phyloP scores from a whole-genome alignment of 2,888 invertebrate species.

The Hylaea fasciaria region DNA sequence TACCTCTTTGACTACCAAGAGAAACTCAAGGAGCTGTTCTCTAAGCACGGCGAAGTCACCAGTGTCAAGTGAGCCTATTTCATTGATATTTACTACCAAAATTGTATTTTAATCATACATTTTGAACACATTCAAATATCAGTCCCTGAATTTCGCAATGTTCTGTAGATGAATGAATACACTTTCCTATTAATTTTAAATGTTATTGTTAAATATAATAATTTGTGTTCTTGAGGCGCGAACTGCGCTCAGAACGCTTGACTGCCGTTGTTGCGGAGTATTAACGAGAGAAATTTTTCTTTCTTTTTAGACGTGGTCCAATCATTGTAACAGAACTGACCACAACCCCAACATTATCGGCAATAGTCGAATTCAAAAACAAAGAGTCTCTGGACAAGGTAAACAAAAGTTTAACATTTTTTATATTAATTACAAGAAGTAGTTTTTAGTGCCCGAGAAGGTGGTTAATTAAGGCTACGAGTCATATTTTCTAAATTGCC shows the following conservation, averaged over 20 bases:
- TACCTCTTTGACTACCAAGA: conserved; percentile 81
- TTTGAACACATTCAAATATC: conserved; percentile 83
- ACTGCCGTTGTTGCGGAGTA: conserved; percentile 66
- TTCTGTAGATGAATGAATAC: conserved; percentile 32
- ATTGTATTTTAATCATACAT: conserved; percentile 34
- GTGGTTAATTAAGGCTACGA: conserved; percentile 61
- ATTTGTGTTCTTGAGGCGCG: conserved; percentile 63
- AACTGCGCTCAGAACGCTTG: conserved; percentile 61
- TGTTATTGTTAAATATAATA: conserved; percentile 29
- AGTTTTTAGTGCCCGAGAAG: conserved; percentile 46
- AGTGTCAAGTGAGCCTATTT: conserved; percentile 71
- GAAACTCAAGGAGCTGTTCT: conserved; percentile 80
- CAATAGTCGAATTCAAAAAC: conserved; percentile 85
- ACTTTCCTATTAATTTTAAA: conserved; percentile 19
- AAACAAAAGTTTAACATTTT: conserved; percentile 80
- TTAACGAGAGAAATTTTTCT: conserved; percentile 81
- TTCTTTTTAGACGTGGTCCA: conserved; percentile 85
- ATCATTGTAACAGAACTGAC: conserved; percentile 85
- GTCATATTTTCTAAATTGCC: conserved; percentile 71
- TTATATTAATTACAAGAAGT: conserved; percentile 57
- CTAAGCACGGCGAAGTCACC: conserved; percentile 76
- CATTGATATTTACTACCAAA: conserved; percentile 41
- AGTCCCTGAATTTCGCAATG: conserved; percentile 60
- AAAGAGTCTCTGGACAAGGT: conserved; percentile 84
- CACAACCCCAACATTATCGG: conserved; percentile 85